Conservation (phyloP, 1,140 invertebrate species). For the Drosophila elegans region DNA sequence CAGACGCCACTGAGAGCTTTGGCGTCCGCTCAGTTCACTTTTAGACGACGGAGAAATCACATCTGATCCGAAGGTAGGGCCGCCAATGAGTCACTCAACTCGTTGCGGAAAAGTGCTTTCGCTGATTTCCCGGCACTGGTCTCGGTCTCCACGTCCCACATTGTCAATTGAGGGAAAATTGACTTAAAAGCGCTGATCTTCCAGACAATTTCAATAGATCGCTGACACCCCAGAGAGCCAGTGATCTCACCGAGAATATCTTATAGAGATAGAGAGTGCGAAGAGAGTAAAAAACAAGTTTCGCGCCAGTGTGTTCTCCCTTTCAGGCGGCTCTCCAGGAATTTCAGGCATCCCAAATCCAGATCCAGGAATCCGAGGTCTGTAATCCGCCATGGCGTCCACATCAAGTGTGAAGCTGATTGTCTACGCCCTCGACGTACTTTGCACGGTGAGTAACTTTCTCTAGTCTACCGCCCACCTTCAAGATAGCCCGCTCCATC, state of each 20-base stretch:
- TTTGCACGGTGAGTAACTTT: constrained; percentile 67
- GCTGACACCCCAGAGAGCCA: neutral
- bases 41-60: constrained; percentile 3
- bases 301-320: constrained; percentile 24
- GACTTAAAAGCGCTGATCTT: constrained; percentile 8
- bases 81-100: constrained; percentile 15
- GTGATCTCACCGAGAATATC: constrained; percentile 21
- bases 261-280: neutral
- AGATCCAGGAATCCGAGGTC: neutral
- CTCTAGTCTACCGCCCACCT: constrained; percentile 5
- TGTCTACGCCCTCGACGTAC: constrained; percentile 59
- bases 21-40: constrained; percentile 4
- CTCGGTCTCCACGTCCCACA: neutral
- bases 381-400: constrained; percentile 51
- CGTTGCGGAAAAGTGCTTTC: constrained; percentile 18
- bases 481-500: constrained; percentile 4
- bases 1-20: too few species aligned
- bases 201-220: neutral
- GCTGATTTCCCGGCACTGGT: neutral
- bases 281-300: constrained; percentile 36
- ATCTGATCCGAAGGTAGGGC: constrained; percentile 8
- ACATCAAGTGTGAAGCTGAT: constrained; percentile 70
- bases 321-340: constrained; percentile 22
- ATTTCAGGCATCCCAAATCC: constrained; percentile 24
- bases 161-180: constrained; percentile 7